These are phyloP conservation scores for Rhagophthalmus giganteus DNA, from an alignment of 2,888 invertebrate genomes.

Conservation along the genomic window DNA sequence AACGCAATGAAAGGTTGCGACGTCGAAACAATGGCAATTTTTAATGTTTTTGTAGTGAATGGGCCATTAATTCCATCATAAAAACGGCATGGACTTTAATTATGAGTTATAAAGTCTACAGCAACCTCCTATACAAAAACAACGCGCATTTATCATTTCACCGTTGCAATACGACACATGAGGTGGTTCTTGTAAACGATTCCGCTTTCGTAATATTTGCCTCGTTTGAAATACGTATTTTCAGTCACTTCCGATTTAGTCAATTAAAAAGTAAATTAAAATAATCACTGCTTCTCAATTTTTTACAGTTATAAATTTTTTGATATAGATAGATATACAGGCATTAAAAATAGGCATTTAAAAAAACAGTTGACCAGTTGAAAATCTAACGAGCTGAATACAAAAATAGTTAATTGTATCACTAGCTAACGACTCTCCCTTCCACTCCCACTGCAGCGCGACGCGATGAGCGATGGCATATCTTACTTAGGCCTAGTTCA, in stretches of 20 bases:
- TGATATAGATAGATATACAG: too few species aligned
- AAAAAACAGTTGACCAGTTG: too few species aligned
- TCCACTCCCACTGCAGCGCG: too few species aligned
- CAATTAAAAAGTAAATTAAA: too few species aligned
- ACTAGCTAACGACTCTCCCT: too few species aligned
- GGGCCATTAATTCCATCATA: constrained; percentile 34
- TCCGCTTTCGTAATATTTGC: constrained; percentile 30
- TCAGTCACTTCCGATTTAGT: too few species aligned
- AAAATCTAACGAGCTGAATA: too few species aligned
- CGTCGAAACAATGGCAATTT: constrained; percentile 20
- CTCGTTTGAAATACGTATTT: not conserved
- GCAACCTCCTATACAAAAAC: constrained; percentile 30
- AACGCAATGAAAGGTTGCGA: constrained; percentile 38
- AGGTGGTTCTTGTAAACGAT: constrained; percentile 35
- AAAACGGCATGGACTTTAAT: constrained; percentile 35
- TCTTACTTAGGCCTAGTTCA: too few species aligned
- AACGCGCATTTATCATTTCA: constrained; percentile 36
- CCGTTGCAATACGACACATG: constrained; percentile 33
- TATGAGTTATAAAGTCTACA: constrained; percentile 34
- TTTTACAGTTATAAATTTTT: not conserved
- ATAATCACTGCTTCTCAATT: too few species aligned
- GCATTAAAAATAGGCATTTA: too few species aligned
- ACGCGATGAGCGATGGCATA: too few species aligned
- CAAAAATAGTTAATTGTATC: too few species aligned
- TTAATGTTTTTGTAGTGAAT: constrained; percentile 21